Percentiles rank a stretch among this genome's conserved stretches.
These are phyloP conservation scores for Agraylea sexmaculata DNA, from an alignment of 1,140 invertebrate genomes.

Conservation along the genomic window DNA sequence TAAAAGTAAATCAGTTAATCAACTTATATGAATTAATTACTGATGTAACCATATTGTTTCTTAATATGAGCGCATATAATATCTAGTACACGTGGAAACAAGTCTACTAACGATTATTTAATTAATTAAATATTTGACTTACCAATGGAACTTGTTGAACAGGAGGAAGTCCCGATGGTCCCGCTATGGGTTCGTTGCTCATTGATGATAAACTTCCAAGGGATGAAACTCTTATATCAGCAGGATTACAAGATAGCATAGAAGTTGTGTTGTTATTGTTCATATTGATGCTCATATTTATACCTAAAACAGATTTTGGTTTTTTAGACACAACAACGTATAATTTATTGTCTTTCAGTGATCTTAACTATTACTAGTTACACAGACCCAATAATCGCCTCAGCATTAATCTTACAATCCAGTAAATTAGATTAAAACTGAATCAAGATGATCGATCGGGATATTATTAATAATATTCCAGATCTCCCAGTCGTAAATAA, in stretches of 20 bases:
- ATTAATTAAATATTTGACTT: conserved; percentile 29
- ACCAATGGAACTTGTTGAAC: conserved; percentile 80
- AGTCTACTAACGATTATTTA: background rate
- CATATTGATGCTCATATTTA: conserved; percentile 41
- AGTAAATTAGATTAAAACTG: too few species aligned
- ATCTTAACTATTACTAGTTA: too few species aligned
- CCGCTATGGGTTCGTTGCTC: conserved; percentile 55
- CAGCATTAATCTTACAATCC: too few species aligned
- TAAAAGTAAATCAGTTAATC: background rate
- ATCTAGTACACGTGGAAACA: background rate
- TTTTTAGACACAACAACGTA: too few species aligned
- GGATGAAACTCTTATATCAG: conserved; percentile 33
- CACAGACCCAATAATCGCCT: too few species aligned
- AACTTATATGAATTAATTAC: too few species aligned
- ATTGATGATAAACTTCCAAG: conserved; percentile 31
- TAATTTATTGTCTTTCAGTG: too few species aligned
- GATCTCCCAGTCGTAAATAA: too few species aligned
- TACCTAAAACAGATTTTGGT: conserved; percentile 28
- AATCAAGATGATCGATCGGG: too few species aligned
- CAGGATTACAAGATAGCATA: conserved; percentile 32
- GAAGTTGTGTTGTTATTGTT: conserved; percentile 30
- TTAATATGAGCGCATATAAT: background rate
- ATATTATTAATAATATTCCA: too few species aligned
- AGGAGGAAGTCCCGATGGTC: conserved; percentile 64
- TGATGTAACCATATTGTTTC: too few species aligned